A percentile compares a stretch with the other conserved stretches of the same genome.
These are phyloP conservation scores for Calyptommatus sinebrachiatus DNA, from an alignment of 2,113 vertebrate genomes.

Conservation along the genomic window DNA sequence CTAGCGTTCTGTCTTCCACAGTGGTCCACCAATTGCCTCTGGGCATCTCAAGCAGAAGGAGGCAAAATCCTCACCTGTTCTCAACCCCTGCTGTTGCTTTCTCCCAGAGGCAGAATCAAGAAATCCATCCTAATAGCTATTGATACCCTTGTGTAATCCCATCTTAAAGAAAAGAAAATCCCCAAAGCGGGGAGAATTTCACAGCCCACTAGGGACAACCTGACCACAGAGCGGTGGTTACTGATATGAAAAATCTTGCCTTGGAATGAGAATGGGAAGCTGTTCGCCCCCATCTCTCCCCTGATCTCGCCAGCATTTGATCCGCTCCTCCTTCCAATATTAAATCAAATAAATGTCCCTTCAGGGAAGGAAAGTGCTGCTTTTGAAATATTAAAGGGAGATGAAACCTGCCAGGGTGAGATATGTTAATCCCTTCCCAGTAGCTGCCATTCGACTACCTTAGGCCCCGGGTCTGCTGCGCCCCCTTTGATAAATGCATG, in stretches of 20 bases:
- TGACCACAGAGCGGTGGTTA: background rate
- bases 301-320: background rate
- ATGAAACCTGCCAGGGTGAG: background rate
- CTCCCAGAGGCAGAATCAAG: no score
- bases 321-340: background rate
- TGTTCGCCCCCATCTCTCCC: fast-evolving
- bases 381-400: slow-evolving; percentile 11
- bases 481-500: background rate
- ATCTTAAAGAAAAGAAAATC: background rate
- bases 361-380: background rate
- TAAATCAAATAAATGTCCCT: slow-evolving; percentile 5
- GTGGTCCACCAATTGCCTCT: no score
- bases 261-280: background rate
- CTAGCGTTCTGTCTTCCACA: no score
- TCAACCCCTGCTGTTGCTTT: no score
- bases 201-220: background rate
- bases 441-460: background rate
- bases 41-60: no score
- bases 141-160: no score
- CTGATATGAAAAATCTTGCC: background rate
- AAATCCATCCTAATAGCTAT: no score
- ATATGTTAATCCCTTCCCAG: slow-evolving; percentile 3
- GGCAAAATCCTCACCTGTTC: no score
- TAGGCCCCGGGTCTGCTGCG: background rate
- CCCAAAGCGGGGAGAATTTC: background rate